phyloP scores from a whole-genome alignment of 1,140 invertebrate species.

The Saccostrea glomerata region DNA sequence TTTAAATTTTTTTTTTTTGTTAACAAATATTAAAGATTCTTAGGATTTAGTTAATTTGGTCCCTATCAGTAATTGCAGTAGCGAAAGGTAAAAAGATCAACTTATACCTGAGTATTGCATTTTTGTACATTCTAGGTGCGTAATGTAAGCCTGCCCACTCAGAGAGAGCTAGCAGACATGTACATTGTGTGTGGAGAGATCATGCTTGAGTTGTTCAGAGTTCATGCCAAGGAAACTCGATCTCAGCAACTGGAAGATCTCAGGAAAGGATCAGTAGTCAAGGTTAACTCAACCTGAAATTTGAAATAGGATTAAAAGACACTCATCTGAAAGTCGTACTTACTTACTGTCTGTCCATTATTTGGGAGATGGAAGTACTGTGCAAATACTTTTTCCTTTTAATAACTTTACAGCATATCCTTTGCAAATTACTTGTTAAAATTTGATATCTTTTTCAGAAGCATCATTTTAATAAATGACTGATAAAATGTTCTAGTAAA shows the following conservation, averaged over 20 bases:
- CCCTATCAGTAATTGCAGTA: too few relatives aligned
- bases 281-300: slow-evolving; percentile 52
- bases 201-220: slow-evolving; percentile 72
- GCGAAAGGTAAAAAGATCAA: neutral
- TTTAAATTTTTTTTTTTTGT: neutral
- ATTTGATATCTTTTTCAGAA: too few relatives aligned
- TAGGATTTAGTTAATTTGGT: too few relatives aligned
- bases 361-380: too few relatives aligned
- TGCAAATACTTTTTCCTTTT: too few relatives aligned
- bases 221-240: slow-evolving; percentile 68
- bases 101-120: neutral
- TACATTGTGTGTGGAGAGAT: slow-evolving; percentile 67
- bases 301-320: neutral
- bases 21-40: too few relatives aligned
- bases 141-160: slow-evolving; percentile 68
- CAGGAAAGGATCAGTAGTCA: slow-evolving; percentile 70
- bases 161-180: slow-evolving; percentile 72
- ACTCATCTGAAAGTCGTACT: neutral
- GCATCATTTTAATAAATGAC: too few relatives aligned
- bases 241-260: slow-evolving; percentile 66
- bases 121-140: slow-evolving; percentile 54
- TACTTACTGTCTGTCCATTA: too few relatives aligned
- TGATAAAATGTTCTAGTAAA: too few relatives aligned
- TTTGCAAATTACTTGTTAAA: too few relatives aligned
- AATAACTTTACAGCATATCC: too few relatives aligned